phyloP scores from a whole-genome alignment of 2,888 invertebrate species.

The Mythimna loreyi region DNA sequence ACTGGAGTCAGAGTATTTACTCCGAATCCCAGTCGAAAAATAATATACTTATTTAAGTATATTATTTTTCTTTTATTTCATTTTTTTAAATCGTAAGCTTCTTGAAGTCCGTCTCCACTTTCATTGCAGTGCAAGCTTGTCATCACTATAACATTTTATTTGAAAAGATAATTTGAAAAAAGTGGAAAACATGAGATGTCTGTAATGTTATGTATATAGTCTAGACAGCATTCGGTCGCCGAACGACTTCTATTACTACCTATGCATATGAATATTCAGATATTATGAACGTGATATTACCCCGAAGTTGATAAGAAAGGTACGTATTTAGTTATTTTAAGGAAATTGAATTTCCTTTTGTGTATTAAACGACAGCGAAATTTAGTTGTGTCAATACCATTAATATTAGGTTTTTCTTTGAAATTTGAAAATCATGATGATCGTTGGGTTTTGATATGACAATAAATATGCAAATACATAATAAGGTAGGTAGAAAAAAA shows the following conservation, averaged over 20 bases:
- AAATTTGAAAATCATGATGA: constrained; percentile 19
- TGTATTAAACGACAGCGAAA: constrained; percentile 23
- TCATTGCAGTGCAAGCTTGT: constrained; percentile 6
- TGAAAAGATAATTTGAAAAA: constrained; percentile 35
- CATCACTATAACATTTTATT: constrained; percentile 19
- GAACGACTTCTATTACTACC: constrained; percentile 17
- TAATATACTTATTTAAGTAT: too few relatives aligned
- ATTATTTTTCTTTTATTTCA: background rate
- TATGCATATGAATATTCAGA: constrained; percentile 16
- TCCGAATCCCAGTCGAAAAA: too few relatives aligned
- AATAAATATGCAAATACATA: background rate
- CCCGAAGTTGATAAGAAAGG: constrained; percentile 1
- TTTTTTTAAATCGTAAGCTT: background rate
- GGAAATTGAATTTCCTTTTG: constrained; percentile 29
- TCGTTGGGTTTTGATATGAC: background rate
- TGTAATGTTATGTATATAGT: constrained; percentile 55
- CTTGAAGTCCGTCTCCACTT: constrained; percentile 9
- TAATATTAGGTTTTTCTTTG: constrained; percentile 10
- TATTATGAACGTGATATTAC: constrained; percentile 27
- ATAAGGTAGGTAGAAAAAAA: too few relatives aligned
- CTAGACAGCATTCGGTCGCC: constrained; percentile 54
- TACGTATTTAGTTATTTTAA: background rate
- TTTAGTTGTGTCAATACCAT: constrained; percentile 17
- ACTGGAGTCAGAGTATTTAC: too few relatives aligned
- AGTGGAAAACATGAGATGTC: constrained; percentile 26